Evolutionary conservation across 2,113 vertebrate species (phyloP).

Genomic region (Oxyruncus cristatus): DNA sequence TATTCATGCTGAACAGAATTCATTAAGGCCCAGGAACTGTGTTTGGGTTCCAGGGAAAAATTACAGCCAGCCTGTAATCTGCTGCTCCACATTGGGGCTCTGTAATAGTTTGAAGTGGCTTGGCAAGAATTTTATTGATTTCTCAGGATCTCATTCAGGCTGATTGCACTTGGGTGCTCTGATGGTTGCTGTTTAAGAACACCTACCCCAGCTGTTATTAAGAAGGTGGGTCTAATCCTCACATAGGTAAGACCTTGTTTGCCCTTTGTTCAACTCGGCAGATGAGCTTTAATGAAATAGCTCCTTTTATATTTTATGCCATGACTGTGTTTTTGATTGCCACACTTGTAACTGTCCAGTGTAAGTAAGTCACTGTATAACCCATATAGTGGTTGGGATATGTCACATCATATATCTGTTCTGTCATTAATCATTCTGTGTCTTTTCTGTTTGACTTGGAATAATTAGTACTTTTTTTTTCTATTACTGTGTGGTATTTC

Average conservation of each 20-base stretch:
- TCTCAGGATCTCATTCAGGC: slow-evolving; percentile 42
- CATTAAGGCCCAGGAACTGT: neutral
- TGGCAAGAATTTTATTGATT: slow-evolving; percentile 54
- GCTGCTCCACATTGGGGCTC: neutral
- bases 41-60: slow-evolving; percentile 11
- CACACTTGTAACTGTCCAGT: neutral
- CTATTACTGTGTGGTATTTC: neutral
- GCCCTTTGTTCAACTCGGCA: slow-evolving; percentile 26
- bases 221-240: slow-evolving; percentile 14
- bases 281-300: slow-evolving; percentile 34
- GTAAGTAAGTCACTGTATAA: neutral
- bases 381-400: neutral
- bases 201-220: slow-evolving; percentile 12
- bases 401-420: neutral
- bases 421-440: neutral
- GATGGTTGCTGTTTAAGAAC: neutral
- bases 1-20: slow-evolving; percentile 23
- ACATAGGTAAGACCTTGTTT: neutral
- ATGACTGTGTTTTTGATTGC: neutral
- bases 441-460: neutral
- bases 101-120: slow-evolving; percentile 20
- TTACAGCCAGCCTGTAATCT: slow-evolving; percentile 8
- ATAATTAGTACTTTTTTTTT: neutral
- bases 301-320: neutral
- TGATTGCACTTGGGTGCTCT: slow-evolving; percentile 36